phyloP scores from a whole-genome alignment of 2,888 invertebrate genomes.

The Limnephilus marmoratus region DNA sequence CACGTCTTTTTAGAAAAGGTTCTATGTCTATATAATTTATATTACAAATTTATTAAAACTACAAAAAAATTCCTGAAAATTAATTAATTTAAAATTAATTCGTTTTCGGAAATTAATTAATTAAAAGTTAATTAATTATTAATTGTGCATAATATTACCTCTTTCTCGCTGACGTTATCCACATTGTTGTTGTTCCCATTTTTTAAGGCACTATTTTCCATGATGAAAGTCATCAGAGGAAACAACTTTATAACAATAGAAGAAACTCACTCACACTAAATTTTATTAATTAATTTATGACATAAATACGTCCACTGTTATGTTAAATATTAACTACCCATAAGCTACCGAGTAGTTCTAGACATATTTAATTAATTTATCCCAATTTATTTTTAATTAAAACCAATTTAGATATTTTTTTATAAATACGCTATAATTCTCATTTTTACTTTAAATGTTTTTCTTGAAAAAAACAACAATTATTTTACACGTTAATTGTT shows the following conservation, averaged over 20 bases:
- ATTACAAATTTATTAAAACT: too few relatives aligned
- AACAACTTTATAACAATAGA: background rate
- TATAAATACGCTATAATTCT: too few relatives aligned
- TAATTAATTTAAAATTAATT: too few relatives aligned
- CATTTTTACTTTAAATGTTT: background rate
- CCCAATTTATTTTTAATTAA: background rate
- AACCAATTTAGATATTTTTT: background rate
- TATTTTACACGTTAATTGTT: background rate
- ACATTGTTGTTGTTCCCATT: slow-evolving; percentile 79
- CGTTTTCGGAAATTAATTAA: background rate
- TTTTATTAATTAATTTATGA: slow-evolving; percentile 13
- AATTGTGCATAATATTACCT: slow-evolving; percentile 69
- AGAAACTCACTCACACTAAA: background rate
- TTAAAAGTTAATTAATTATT: background rate
- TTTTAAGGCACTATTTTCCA: slow-evolving; percentile 80
- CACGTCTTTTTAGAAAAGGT: too few relatives aligned
- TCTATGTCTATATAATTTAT: too few relatives aligned
- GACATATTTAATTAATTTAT: background rate
- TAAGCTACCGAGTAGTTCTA: background rate
- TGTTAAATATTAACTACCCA: background rate
- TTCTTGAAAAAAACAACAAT: background rate
- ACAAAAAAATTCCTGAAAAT: too few relatives aligned
- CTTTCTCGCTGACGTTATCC: slow-evolving; percentile 74
- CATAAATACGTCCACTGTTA: background rate
- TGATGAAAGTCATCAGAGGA: slow-evolving; percentile 71